Conservation (phyloP, 2,888 invertebrate species). For the Eupelmus urozonus region DNA sequence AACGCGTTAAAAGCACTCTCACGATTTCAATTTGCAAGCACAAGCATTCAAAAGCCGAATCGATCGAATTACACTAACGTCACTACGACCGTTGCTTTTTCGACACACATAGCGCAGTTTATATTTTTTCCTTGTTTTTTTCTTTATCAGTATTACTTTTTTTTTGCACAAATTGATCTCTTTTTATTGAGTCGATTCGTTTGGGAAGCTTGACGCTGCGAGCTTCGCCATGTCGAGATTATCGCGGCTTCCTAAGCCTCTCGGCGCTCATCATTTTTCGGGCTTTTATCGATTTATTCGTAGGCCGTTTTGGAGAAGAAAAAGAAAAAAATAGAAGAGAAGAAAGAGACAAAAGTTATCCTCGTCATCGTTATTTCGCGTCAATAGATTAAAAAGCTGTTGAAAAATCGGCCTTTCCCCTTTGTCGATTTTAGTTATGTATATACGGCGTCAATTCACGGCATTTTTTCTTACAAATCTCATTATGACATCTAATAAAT, state of each 20-base stretch:
- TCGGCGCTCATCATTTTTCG: conserved; percentile 26
- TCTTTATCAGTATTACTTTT: conserved; percentile 36
- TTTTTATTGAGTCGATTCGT: conserved; percentile 38
- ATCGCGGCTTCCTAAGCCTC: conserved; percentile 37
- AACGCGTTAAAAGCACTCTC: conserved; percentile 61
- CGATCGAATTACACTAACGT: conserved; percentile 54
- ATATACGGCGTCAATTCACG: conserved; percentile 14
- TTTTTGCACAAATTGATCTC: conserved; percentile 46
- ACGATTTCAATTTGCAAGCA: conserved; percentile 60
- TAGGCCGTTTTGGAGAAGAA: conserved; percentile 58
- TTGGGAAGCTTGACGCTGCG: conserved; percentile 26
- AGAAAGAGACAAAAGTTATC: conserved; percentile 42
- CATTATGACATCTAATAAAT: conserved; percentile 28
- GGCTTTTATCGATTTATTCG: conserved; percentile 31
- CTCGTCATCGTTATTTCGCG: background rate
- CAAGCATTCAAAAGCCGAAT: conserved; percentile 60
- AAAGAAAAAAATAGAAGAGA: conserved; percentile 28
- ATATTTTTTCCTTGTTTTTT: conserved; percentile 35
- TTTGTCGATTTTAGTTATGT: conserved; percentile 11
- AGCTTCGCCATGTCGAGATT: conserved; percentile 32
- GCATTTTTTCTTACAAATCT: conserved; percentile 46
- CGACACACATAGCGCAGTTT: conserved; percentile 54
- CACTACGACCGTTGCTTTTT: conserved; percentile 50
- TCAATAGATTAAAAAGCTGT: conserved; percentile 32
- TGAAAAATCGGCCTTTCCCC: conserved; percentile 31